phyloP scores from a whole-genome alignment of 2,797 vertebrate species.

The Alectoris magna region DNA sequence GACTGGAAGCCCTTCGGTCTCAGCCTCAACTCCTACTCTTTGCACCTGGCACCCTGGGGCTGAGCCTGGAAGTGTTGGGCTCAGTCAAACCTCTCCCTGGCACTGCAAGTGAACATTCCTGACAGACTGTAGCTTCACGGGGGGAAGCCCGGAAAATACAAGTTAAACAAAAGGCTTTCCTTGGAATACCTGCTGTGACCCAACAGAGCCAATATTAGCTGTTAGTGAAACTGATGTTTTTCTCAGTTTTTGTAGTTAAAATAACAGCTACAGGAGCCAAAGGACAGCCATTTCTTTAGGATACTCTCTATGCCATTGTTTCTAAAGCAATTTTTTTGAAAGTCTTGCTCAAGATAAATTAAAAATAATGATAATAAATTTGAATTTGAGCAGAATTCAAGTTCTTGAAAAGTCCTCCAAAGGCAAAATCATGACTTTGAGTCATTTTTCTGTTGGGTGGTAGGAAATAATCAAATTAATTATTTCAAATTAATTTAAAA shows the following conservation, averaged over 20 bases:
- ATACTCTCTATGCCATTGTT: neutral
- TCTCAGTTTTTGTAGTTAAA: constrained; percentile 12
- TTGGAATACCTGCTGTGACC: neutral
- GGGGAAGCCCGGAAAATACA: neutral
- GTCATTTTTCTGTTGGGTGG: constrained; percentile 11
- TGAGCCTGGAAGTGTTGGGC: neutral
- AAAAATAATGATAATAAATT: neutral
- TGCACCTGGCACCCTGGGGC: neutral
- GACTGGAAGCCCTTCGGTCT: neutral
- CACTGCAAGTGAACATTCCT: neutral
- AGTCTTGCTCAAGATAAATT: neutral
- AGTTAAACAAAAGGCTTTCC: neutral
- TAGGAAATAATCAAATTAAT: constrained; percentile 24
- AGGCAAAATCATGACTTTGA: neutral
- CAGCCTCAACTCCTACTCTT: neutral
- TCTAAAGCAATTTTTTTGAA: neutral
- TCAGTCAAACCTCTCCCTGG: neutral
- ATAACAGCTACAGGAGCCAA: neutral
- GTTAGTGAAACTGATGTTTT: neutral
- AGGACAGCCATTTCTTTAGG: neutral
- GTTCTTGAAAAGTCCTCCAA: constrained; percentile 22
- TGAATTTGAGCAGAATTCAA: neutral
- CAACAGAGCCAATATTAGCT: neutral
- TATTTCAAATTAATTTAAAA: constrained; percentile 42
- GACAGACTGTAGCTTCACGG: neutral